Evolutionary conservation across 2,113 vertebrate genomes (phyloP).

Genomic region (Phylloscopus trochilus): DNA sequence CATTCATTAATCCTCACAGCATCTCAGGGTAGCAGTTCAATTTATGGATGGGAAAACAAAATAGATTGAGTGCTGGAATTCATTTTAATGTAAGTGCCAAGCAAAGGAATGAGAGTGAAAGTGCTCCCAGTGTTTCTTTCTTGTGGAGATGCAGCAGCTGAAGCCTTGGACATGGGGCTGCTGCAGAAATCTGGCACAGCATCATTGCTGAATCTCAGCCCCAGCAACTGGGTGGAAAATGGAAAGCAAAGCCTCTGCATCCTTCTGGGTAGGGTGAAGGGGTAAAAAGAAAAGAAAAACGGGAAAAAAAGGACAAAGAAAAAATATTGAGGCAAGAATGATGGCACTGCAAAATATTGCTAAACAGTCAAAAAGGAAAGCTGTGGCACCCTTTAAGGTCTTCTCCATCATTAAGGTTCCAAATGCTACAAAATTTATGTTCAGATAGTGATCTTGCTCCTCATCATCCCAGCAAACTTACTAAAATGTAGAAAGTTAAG

Average conservation of each 20-base stretch:
- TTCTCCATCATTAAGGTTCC: not conserved
- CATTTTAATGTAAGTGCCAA: not conserved
- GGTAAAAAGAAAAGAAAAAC: fast-evolving
- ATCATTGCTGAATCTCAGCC: not conserved
- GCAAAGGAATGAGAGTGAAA: not conserved
- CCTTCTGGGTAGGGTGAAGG: not conserved
- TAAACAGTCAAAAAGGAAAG: not conserved
- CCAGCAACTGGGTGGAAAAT: not conserved
- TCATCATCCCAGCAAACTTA: not conserved
- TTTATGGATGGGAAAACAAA: constrained; percentile 50
- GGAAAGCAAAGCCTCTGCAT: not conserved
- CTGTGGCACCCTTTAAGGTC: not conserved
- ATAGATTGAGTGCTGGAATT: constrained; percentile 1
- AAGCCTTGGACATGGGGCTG: not conserved
- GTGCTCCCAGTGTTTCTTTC: not conserved
- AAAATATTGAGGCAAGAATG: not conserved
- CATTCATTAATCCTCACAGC: constrained; percentile 38
- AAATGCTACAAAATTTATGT: not conserved
- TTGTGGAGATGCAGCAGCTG: not conserved
- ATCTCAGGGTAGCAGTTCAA: constrained; percentile 39
- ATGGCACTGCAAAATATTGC: not conserved
- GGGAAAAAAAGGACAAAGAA: fast-evolving
- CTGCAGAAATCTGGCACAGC: not conserved
- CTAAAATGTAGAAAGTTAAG: not conserved
- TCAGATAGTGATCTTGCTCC: not conserved